A percentile compares a stretch with the other conserved stretches of the same genome.
Evolutionary conservation across 1,140 invertebrate genomes (phyloP).

Genomic region (Batillaria attramentaria): DNA sequence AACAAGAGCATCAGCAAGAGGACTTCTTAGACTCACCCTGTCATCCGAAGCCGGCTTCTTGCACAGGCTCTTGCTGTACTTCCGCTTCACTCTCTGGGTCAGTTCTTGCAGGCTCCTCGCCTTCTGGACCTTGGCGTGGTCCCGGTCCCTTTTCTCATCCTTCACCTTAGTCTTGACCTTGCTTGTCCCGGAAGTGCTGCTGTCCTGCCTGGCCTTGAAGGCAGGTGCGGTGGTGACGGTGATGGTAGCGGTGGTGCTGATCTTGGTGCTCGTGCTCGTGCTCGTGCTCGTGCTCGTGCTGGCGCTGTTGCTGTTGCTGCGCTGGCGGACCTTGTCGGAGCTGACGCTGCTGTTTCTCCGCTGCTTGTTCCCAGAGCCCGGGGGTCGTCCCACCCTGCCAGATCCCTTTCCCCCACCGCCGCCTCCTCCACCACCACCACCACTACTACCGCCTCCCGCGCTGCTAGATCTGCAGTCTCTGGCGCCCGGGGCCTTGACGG

Average conservation of each 20-base stretch:
- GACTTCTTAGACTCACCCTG: constrained; percentile 30
- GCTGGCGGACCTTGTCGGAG: constrained; percentile 16
- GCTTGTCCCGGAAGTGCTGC: neutral
- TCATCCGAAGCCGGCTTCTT: constrained; percentile 44
- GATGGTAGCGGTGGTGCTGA: no score
- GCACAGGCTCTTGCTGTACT: constrained; percentile 56
- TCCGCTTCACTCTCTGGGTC: constrained; percentile 61
- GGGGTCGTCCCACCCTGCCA: constrained; percentile 7
- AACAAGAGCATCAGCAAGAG: no score
- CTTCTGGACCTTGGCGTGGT: constrained; percentile 60
- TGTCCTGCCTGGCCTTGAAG: neutral
- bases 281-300: constrained; percentile 13
- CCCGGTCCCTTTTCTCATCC: constrained; percentile 36
- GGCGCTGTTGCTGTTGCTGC: neutral
- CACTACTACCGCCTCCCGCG: neutral
- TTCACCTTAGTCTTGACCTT: constrained; percentile 12
- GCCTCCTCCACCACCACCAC: neutral
- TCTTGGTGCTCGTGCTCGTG: constrained; percentile 24
- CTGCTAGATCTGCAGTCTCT: constrained; percentile 17
- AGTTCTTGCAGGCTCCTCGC: constrained; percentile 59
- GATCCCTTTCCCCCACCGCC: neutral
- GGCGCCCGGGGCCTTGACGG: neutral
- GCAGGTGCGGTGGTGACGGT: neutral
- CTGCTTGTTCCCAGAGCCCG: constrained; percentile 23
- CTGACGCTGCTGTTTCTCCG: constrained; percentile 11